phyloP scores from a whole-genome alignment of 2,797 vertebrate species.

The Coregonus suidteri region DNA sequence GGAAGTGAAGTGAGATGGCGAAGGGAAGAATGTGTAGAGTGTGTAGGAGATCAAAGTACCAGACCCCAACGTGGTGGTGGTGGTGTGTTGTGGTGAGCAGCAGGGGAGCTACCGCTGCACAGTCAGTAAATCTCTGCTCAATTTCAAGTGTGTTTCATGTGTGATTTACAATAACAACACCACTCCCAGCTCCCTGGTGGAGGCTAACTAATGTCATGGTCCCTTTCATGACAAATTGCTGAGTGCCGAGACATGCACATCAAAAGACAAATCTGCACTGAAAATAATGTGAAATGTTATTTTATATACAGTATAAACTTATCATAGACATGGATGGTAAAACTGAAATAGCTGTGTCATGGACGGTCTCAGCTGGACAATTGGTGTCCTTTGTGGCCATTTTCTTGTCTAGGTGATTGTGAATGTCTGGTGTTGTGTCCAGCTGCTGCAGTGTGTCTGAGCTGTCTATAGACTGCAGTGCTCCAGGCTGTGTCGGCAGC shows the following conservation, averaged over 20 bases:
- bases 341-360: background rate
- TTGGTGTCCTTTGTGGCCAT: background rate
- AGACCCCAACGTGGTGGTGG: slow-evolving; percentile 32
- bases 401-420: slow-evolving; percentile 26
- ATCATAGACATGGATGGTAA: background rate
- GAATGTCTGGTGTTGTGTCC: slow-evolving; percentile 30
- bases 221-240: background rate
- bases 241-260: background rate
- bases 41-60: slow-evolving; percentile 62
- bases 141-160: slow-evolving; percentile 35
- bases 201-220: background rate
- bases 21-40: slow-evolving; percentile 60
- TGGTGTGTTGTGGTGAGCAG: slow-evolving; percentile 51
- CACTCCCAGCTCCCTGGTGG: slow-evolving; percentile 1
- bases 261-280: background rate
- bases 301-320: background rate
- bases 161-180: slow-evolving; percentile 25
- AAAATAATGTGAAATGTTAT: background rate
- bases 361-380: slow-evolving; percentile 8
- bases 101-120: slow-evolving; percentile 42
- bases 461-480: slow-evolving; percentile 33
- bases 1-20: slow-evolving; percentile 56
- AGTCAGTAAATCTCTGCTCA: slow-evolving; percentile 41
- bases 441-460: slow-evolving; percentile 28
- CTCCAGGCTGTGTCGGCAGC: slow-evolving; percentile 57